These are phyloP conservation scores for Polyploca ridens DNA, from an alignment of 2,888 invertebrate genomes.

Conservation along the genomic window DNA sequence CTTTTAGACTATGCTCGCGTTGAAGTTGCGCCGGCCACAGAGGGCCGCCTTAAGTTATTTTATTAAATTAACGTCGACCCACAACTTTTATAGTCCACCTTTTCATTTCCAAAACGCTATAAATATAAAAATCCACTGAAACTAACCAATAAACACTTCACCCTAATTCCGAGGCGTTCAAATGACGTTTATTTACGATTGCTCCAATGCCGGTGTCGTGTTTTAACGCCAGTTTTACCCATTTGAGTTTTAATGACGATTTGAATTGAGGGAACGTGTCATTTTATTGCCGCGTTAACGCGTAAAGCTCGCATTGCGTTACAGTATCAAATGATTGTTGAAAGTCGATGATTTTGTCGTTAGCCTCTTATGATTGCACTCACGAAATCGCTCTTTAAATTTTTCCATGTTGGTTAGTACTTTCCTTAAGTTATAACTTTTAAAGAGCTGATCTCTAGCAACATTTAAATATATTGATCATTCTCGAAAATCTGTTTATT, in stretches of 20 bases:
- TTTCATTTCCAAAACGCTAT: constrained; percentile 6
- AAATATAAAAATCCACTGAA: constrained; percentile 16
- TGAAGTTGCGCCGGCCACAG: too few species aligned
- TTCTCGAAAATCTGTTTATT: too few species aligned
- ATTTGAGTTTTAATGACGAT: constrained; percentile 43
- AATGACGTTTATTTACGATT: constrained; percentile 39
- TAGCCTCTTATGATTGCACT: neutral
- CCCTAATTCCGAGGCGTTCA: constrained; percentile 21
- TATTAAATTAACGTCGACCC: neutral
- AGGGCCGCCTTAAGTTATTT: too few species aligned
- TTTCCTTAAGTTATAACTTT: neutral
- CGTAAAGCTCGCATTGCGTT: constrained; percentile 21
- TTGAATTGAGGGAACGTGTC: constrained; percentile 35
- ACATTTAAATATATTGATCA: too few species aligned
- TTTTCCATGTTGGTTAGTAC: neutral
- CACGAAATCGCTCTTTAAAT: too few species aligned
- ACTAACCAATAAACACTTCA: constrained; percentile 8
- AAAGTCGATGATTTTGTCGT: constrained; percentile 7
- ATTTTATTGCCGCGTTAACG: constrained; percentile 27
- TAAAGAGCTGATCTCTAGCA: too few species aligned
- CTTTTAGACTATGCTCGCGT: too few species aligned
- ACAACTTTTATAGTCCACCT: neutral
- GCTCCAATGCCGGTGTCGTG: constrained; percentile 26
- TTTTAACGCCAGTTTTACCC: constrained; percentile 37
- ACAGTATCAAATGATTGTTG: neutral